Conservation (phyloP, 2,888 invertebrate species). For the Drosophila pseudotakahashii region DNA sequence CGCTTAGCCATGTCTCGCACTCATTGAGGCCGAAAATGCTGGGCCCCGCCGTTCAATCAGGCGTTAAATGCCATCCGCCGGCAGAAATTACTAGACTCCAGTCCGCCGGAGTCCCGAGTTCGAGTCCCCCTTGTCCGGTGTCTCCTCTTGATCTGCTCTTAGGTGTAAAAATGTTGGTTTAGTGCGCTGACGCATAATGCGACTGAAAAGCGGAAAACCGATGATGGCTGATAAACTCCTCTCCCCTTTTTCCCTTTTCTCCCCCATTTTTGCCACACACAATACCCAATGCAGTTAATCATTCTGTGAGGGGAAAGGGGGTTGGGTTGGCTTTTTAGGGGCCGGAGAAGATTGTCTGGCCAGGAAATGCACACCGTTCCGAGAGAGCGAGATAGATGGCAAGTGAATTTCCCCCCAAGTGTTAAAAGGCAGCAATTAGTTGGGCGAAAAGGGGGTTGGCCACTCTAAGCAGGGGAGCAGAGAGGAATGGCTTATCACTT, state of each 20-base stretch:
- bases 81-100: constrained; percentile 6
- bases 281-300: constrained; percentile 60
- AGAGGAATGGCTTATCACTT: constrained; percentile 62
- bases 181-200: constrained; percentile 76
- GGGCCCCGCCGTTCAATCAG: constrained; percentile 58
- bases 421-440: constrained; percentile 73
- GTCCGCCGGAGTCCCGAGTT: constrained; percentile 2
- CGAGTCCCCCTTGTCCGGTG: constrained; percentile 6
- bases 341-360: constrained; percentile 36
- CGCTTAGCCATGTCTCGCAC: constrained; percentile 58
- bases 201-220: constrained; percentile 49
- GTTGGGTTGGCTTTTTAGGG: background rate
- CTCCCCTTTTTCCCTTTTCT: background rate
- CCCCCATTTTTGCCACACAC: background rate
- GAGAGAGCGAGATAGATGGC: constrained; percentile 26
- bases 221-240: constrained; percentile 63
- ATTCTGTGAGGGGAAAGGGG: constrained; percentile 5
- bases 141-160: constrained; percentile 52
- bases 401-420: constrained; percentile 50
- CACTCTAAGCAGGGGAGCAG: background rate
- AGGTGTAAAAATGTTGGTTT: constrained; percentile 80
- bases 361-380: constrained; percentile 63
- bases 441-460: constrained; percentile 22
- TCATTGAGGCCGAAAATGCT: constrained; percentile 54
- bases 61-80: constrained; percentile 61